A percentile compares a stretch with the other conserved stretches of the same genome.
Conservation (phyloP, 1,140 invertebrate species). For the Brachionus manjavacas region DNA sequence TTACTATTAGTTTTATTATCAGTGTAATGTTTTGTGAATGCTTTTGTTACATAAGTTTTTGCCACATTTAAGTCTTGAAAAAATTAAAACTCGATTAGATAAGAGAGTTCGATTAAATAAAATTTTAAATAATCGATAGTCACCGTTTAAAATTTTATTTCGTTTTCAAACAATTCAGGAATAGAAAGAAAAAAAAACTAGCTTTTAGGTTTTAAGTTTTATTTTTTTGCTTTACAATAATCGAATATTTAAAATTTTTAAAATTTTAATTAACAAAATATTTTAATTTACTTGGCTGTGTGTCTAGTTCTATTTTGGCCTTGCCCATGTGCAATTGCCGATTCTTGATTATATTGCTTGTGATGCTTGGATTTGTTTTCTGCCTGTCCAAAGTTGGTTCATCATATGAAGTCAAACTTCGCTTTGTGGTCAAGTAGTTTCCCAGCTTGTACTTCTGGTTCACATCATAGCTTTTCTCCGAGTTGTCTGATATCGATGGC, state of each 20-base stretch:
- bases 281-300: conserved; percentile 36
- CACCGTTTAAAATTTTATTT: neutral
- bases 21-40: conserved; percentile 10
- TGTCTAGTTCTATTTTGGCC: conserved; percentile 39
- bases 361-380: conserved; percentile 13
- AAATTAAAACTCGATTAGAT: neutral
- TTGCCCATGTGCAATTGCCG: conserved; percentile 37
- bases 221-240: neutral
- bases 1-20: neutral
- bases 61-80: conserved; percentile 8
- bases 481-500: neutral
- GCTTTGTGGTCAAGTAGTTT: conserved; percentile 31
- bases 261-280: conserved; percentile 1
- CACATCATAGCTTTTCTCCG: conserved; percentile 9
- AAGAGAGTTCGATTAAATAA: neutral
- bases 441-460: neutral
- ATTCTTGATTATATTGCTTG: conserved; percentile 14
- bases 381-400: neutral
- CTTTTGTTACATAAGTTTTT: conserved; percentile 5
- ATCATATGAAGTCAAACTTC: conserved; percentile 31
- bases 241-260: conserved; percentile 25
- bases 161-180: neutral
- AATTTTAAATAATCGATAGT: conserved; percentile 28
- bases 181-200: neutral
- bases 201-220: neutral